Evolutionary conservation across 2,888 invertebrate genomes (phyloP).

Genomic region (Phyto melanocephala): DNA sequence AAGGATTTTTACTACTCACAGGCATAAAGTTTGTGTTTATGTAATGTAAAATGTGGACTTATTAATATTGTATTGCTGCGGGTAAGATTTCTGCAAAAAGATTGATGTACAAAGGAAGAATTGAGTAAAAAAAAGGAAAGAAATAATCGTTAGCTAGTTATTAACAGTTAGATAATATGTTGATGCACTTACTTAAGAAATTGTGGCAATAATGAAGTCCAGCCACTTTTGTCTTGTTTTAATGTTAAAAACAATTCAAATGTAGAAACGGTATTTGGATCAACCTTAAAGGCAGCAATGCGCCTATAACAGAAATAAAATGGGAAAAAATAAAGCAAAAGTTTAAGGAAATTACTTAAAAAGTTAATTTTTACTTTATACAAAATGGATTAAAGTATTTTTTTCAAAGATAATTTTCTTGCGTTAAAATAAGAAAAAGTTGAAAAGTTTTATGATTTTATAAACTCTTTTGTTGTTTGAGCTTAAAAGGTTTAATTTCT

Average conservation of each 20-base stretch:
- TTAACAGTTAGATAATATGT: background rate
- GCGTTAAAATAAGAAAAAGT: no score
- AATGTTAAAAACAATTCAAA: slow-evolving; percentile 94
- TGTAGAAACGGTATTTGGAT: slow-evolving; percentile 91
- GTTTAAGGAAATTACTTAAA: no score
- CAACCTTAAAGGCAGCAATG: slow-evolving; percentile 90
- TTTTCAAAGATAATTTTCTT: no score
- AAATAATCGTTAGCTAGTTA: background rate
- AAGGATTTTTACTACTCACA: slow-evolving; percentile 75
- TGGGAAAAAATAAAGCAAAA: background rate
- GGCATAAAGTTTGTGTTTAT: slow-evolving; percentile 94
- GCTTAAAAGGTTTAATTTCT: no score
- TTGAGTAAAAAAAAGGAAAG: background rate
- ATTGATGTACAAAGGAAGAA: slow-evolving; percentile 51
- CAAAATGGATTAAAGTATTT: no score
- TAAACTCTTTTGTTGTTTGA: no score
- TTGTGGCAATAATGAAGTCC: slow-evolving; percentile 92
- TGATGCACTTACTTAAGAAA: slow-evolving; percentile 89
- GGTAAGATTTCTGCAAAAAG: slow-evolving; percentile 86
- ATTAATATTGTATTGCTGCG: slow-evolving; percentile 92
- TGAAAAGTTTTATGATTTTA: no score
- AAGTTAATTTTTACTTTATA: no score
- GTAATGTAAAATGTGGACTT: slow-evolving; percentile 91
- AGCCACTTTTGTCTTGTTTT: slow-evolving; percentile 91
- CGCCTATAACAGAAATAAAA: slow-evolving; percentile 79